phyloP scores from a whole-genome alignment of 2,888 invertebrate species.

The Pedicia rivosa region DNA sequence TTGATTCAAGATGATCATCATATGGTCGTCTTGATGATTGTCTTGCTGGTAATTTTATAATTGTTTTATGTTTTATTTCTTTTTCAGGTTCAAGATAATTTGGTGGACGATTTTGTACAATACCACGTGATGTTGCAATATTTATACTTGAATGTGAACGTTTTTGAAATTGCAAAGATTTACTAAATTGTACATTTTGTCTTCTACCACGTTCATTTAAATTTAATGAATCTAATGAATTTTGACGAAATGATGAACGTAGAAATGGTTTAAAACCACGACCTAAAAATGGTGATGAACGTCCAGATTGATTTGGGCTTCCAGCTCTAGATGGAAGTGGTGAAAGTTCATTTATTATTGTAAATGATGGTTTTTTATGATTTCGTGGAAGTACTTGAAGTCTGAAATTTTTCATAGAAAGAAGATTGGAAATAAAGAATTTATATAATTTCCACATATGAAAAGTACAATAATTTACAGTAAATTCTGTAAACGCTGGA shows the following conservation, averaged over 20 bases:
- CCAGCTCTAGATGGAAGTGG: slow-evolving; percentile 35
- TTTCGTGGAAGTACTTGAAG: slow-evolving; percentile 27
- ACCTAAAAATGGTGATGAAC: slow-evolving; percentile 45
- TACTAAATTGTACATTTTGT: slow-evolving; percentile 1
- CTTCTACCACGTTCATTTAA: background rate
- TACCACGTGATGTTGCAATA: slow-evolving; percentile 4
- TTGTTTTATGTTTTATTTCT: background rate
- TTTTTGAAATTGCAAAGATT: background rate
- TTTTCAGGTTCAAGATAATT: slow-evolving; percentile 3
- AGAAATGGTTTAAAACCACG: slow-evolving; percentile 31
- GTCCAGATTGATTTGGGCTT: slow-evolving; percentile 32
- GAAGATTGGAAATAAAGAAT: too few relatives aligned
- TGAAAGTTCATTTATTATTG: slow-evolving; percentile 44
- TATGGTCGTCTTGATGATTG: background rate
- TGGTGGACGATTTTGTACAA: slow-evolving; percentile 3
- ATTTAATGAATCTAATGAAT: slow-evolving; percentile 1
- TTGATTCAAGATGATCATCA: too few relatives aligned
- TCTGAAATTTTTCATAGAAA: slow-evolving; percentile 6
- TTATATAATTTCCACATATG: too few relatives aligned
- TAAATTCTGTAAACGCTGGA: too few relatives aligned
- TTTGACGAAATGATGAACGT: background rate
- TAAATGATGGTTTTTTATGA: slow-evolving; percentile 50
- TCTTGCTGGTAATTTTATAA: background rate
- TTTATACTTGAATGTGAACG: slow-evolving; percentile 1
- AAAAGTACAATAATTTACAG: too few relatives aligned